phyloP scores from a whole-genome alignment of 2,888 invertebrate genomes.

The Pachliopta kotzebuea region DNA sequence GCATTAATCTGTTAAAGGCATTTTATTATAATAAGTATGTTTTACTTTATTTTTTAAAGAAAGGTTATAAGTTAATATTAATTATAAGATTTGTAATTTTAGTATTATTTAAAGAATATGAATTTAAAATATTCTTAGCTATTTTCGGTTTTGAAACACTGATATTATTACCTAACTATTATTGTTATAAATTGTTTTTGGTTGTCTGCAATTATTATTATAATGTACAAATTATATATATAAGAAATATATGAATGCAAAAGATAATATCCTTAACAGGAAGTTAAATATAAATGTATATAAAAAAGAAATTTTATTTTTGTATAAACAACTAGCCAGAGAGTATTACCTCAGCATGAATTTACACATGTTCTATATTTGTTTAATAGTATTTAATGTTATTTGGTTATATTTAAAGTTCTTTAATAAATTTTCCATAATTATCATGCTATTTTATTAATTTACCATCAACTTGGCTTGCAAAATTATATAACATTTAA shows the following conservation, averaged over 20 bases:
- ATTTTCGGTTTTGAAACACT: background rate
- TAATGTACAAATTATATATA: slow-evolving; percentile 18
- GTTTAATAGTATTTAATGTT: slow-evolving; percentile 44
- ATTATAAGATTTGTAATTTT: background rate
- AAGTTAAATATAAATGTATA: too few relatives aligned
- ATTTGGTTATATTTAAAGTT: slow-evolving; percentile 30
- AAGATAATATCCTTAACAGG: too few relatives aligned
- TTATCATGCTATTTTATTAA: too few relatives aligned
- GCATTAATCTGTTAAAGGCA: background rate
- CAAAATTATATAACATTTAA: too few relatives aligned
- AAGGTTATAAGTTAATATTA: too few relatives aligned
- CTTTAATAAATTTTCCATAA: too few relatives aligned
- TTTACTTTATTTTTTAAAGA: too few relatives aligned
- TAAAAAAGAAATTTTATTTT: too few relatives aligned
- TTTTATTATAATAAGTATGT: background rate
- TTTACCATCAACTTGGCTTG: too few relatives aligned
- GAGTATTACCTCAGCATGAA: slow-evolving; percentile 45
- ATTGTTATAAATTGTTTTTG: slow-evolving; percentile 2
- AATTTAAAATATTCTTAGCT: background rate
- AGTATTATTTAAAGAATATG: background rate
- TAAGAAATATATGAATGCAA: background rate
- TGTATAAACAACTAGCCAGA: slow-evolving; percentile 5
- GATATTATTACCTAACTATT: background rate
- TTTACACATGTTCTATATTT: slow-evolving; percentile 49
- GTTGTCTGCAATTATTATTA: slow-evolving; percentile 7